Percentiles rank a stretch among this genome's conserved stretches.
Evolutionary conservation across 2,888 invertebrate species (phyloP).

Genomic region (Keiferia lycopersicella): DNA sequence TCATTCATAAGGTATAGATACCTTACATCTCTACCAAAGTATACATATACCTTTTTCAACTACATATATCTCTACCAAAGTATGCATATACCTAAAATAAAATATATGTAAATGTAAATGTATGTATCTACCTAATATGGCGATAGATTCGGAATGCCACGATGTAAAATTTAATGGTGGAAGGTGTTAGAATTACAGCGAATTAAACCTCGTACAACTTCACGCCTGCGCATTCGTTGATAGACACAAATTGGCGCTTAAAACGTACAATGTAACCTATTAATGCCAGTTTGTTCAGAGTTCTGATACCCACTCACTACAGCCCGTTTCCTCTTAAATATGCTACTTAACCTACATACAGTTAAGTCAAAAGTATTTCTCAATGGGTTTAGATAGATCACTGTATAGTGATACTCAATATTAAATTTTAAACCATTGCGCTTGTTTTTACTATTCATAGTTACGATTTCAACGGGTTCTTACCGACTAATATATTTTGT

Average conservation of each 20-base stretch:
- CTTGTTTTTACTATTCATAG: too few relatives aligned
- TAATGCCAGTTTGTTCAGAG: not conserved
- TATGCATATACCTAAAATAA: too few relatives aligned
- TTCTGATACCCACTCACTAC: not conserved
- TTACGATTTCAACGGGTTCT: too few relatives aligned
- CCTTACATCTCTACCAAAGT: too few relatives aligned
- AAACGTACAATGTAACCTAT: slow-evolving; percentile 7
- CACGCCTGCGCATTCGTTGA: slow-evolving; percentile 6
- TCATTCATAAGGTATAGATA: too few relatives aligned
- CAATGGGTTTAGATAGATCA: not conserved
- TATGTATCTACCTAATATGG: too few relatives aligned
- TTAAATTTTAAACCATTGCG: too few relatives aligned
- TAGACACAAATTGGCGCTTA: not conserved
- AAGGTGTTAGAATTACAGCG: slow-evolving; percentile 4
- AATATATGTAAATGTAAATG: too few relatives aligned
- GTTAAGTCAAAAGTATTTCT: not conserved
- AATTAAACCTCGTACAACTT: not conserved
- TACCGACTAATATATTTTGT: too few relatives aligned
- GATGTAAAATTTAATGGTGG: not conserved
- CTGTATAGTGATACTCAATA: too few relatives aligned
- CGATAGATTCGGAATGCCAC: not conserved
- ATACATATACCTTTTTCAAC: too few relatives aligned
- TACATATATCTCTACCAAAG: too few relatives aligned
- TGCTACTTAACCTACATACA: not conserved
- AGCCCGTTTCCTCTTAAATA: not conserved